A percentile compares a stretch with the other conserved stretches of the same genome.
Evolutionary conservation across 2,797 vertebrate species (phyloP).

Genomic region (Acanthiza pusilla): DNA sequence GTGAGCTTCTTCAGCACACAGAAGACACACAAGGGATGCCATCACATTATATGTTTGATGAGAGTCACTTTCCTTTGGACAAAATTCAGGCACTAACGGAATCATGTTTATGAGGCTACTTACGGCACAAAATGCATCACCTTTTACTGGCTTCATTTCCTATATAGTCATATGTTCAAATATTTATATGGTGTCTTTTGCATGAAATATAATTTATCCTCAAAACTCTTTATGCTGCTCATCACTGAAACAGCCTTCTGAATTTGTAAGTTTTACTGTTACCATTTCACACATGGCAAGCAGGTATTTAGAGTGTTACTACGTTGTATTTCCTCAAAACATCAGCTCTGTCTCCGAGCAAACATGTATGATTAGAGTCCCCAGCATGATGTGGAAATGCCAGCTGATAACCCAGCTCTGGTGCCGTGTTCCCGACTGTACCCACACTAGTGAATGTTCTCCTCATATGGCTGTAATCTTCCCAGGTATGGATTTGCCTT

Average conservation of each 20-base stretch:
- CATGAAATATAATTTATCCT: neutral
- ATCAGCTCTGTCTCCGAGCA: neutral
- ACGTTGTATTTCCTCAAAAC: neutral
- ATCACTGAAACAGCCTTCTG: neutral
- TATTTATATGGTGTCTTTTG: neutral
- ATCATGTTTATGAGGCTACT: neutral
- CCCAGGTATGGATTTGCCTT: neutral
- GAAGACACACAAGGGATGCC: neutral
- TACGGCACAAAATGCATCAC: neutral
- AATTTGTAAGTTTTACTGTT: neutral
- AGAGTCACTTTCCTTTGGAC: neutral
- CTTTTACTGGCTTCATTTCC: neutral
- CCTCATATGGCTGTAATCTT: neutral
- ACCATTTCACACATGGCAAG: accelerated
- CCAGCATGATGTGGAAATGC: neutral
- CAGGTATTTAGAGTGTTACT: neutral
- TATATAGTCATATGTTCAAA: neutral
- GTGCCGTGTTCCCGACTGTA: neutral
- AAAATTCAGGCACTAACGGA: neutral
- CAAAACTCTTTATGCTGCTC: neutral
- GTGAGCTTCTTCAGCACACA: neutral
- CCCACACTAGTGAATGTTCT: neutral
- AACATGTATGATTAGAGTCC: neutral
- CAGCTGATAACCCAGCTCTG: neutral
- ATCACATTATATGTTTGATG: neutral